phyloP scores from a whole-genome alignment of 2,797 vertebrate species.

The Gadopsis marmoratus region DNA sequence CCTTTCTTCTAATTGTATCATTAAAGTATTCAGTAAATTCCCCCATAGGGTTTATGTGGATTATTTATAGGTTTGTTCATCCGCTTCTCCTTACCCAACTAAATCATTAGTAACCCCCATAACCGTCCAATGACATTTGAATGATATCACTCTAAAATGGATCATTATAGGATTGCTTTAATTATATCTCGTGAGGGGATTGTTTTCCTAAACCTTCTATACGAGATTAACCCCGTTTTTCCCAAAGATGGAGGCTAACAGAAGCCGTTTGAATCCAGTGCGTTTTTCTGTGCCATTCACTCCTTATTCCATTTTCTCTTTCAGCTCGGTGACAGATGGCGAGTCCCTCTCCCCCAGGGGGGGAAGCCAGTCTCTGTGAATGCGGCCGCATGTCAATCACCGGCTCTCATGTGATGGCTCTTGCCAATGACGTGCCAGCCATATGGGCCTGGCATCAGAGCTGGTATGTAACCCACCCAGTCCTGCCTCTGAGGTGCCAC shows the following conservation, averaged over 20 bases:
- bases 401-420: constrained; percentile 99
- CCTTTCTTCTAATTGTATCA: constrained; percentile 8
- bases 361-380: constrained; percentile 97
- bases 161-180: constrained; percentile 55
- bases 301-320: constrained; percentile 83
- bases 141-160: constrained; percentile 36
- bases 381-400: constrained; percentile 99
- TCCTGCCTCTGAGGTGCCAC: constrained; percentile 93
- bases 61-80: constrained; percentile 26
- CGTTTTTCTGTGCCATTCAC: constrained; percentile 71
- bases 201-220: constrained; percentile 66
- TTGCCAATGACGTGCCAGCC: constrained; percentile 99
- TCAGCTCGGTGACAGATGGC: constrained; percentile 96
- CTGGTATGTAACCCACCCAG: constrained; percentile 96
- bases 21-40: constrained; percentile 23
- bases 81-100: constrained; percentile 11
- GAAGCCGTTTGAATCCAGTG: constrained; percentile 69
- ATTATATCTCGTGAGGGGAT: constrained; percentile 60
- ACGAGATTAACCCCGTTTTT: constrained; percentile 75
- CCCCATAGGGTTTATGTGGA: constrained; percentile 18
- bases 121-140: constrained; percentile 22
- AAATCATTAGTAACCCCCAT: constrained; percentile 37
- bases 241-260: constrained; percentile 72
- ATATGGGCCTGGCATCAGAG: constrained; percentile 99
- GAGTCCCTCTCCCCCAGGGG: constrained; percentile 95